These are phyloP conservation scores for Drosophila atripex DNA, from an alignment of 2,888 invertebrate genomes.

Conservation along the genomic window DNA sequence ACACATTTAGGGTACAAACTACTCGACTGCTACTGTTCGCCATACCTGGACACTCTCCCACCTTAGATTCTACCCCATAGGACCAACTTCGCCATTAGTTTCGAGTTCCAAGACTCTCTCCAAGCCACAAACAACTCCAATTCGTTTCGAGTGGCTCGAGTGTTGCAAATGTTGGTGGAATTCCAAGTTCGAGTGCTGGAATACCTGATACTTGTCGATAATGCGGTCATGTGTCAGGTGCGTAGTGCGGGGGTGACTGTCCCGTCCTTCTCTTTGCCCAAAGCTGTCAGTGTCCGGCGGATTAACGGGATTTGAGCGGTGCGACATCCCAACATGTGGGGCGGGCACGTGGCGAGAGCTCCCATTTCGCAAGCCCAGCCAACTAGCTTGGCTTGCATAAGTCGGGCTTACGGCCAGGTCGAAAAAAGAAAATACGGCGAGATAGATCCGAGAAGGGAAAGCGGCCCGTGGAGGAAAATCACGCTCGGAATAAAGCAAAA, in stretches of 20 bases:
- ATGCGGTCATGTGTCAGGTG: background rate
- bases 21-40: background rate
- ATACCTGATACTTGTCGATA: background rate
- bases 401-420: conserved; percentile 9
- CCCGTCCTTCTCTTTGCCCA: background rate
- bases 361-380: conserved; percentile 16
- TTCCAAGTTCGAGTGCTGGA: background rate
- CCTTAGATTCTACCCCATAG: background rate
- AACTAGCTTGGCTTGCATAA: conserved; percentile 27
- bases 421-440: conserved; percentile 5
- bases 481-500: conserved; percentile 30
- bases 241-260: conserved; percentile 39
- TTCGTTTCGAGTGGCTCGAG: background rate
- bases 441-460: conserved; percentile 15
- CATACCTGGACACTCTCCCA: background rate
- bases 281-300: conserved; percentile 10
- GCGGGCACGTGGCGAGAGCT: conserved; percentile 35
- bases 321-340: conserved; percentile 14
- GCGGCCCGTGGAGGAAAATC: conserved; percentile 27
- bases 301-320: conserved; percentile 26
- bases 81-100: background rate
- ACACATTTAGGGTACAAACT: background rate
- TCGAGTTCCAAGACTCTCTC: background rate
- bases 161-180: too few species aligned
- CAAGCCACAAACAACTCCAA: too few species aligned